Percentiles rank a stretch among this genome's conserved stretches.
Conservation (phyloP, 2,888 invertebrate genomes). For the Coenonympha arcania region DNA sequence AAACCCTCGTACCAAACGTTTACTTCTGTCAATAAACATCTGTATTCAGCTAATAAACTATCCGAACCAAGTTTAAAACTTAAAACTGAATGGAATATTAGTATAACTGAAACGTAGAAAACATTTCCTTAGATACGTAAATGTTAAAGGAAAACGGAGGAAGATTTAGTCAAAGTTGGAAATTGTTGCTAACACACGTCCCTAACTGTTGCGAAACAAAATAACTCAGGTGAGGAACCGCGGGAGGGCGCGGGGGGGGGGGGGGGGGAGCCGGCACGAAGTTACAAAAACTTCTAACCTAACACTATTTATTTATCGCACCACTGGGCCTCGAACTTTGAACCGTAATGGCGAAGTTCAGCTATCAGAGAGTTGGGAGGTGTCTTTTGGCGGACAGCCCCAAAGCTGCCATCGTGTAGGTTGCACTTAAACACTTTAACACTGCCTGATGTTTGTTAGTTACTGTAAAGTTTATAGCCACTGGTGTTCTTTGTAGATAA, state of each 20-base stretch:
- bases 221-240: slow-evolving; percentile 10
- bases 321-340: slow-evolving; percentile 8
- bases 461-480: too few species aligned
- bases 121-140: not conserved
- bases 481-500: too few species aligned
- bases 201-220: slow-evolving; percentile 11
- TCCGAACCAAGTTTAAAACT: too few species aligned
- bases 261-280: not conserved
- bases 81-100: too few species aligned
- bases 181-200: slow-evolving; percentile 8
- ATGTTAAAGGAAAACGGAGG: not conserved
- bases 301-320: slow-evolving; percentile 11
- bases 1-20: too few species aligned
- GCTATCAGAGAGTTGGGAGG: not conserved
- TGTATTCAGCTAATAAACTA: too few species aligned
- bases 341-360: not conserved
- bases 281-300: slow-evolving; percentile 9
- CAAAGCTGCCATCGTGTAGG: not conserved
- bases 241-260: not conserved
- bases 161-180: slow-evolving; percentile 9
- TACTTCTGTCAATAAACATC: too few species aligned
- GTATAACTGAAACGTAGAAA: too few species aligned
- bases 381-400: not conserved
- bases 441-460: too few species aligned
- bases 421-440: too few species aligned